Percentiles rank a stretch among this genome's conserved stretches.
Evolutionary conservation across 2,888 invertebrate genomes (phyloP).

Genomic region (Acronicta psi): DNA sequence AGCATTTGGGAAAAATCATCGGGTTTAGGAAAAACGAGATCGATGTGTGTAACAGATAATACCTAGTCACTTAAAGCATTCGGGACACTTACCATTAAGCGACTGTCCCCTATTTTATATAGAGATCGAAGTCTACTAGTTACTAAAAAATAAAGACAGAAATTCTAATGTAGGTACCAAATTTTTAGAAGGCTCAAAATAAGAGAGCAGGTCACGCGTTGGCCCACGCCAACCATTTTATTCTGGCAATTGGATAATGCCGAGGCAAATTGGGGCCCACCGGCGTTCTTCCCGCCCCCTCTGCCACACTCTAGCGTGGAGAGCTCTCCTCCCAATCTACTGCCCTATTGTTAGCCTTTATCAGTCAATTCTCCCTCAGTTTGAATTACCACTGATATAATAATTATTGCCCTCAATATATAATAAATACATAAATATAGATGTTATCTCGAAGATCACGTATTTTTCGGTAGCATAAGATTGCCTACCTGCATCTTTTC

Average conservation of each 20-base stretch:
- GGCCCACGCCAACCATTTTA: constrained; percentile 88
- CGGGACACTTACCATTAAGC: too few species aligned
- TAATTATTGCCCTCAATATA: neutral
- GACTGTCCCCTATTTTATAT: too few species aligned
- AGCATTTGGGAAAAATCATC: too few species aligned
- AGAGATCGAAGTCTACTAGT: too few species aligned
- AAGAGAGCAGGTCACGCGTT: constrained; percentile 81
- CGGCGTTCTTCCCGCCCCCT: constrained; percentile 78
- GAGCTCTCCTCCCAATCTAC: constrained; percentile 76
- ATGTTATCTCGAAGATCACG: neutral
- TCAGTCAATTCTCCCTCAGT: constrained; percentile 59
- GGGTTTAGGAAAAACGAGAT: too few species aligned
- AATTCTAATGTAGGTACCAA: too few species aligned
- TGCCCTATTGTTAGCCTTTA: constrained; percentile 76
- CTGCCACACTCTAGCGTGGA: constrained; percentile 77
- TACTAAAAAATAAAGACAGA: too few species aligned
- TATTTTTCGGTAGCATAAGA: too few species aligned
- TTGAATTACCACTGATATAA: constrained; percentile 1
- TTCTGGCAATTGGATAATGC: constrained; percentile 85
- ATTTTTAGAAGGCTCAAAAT: constrained; percentile 59
- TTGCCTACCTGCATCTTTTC: too few species aligned
- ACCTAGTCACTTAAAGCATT: too few species aligned
- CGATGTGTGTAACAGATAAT: too few species aligned
- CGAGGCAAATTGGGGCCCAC: constrained; percentile 85
- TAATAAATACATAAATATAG: too few species aligned